Evolutionary conservation across 1,140 invertebrate species (phyloP), one percentile per base, ranked within the genome.

Genomic region (Tenebrio molitor): DNA sequence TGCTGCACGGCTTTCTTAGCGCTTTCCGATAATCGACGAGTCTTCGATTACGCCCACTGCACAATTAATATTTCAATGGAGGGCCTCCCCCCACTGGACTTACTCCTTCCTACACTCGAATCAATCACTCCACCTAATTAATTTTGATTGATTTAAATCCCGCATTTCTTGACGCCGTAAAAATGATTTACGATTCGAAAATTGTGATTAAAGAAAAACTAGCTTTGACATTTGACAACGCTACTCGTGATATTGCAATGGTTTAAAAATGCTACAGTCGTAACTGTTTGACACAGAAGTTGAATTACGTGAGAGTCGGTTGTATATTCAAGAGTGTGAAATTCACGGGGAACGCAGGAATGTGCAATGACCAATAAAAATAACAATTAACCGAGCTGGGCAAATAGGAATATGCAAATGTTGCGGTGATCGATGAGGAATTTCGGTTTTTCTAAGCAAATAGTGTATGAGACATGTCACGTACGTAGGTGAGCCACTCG

Each of bases 401-500:
- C 23, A 58, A 29, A 58, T 58, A 58, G 1, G 50, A 25, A 6
- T 29, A 58, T 58, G 50, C 50, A 58, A 58, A 58, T 58, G 25
- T 14, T 29, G 25, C 15, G 15, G 50, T 58, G 29, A 58, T 58
- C 50, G 50, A 29, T 58, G n/a, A 58, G 19, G 50, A 58, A 58
- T 58, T 58, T 29, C 10, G 12, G 8, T 0, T 58, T 58, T 58
- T 58, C 19, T 29, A 15, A 17, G 10, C 1, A 50, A 50, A 6
- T 58, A 44, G n/a, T 50, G 16, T 58, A 58, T 58, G 50, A 58
- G 50, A 58, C 23, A 58, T 15, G 50, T 58, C 50, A 58, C 50
- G 50, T 58, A 58, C 21, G n/a, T 29, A 8, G 3, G 25, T 29
- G 25, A 29, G 8, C 8, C 3, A 39, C 12, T 39, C 12, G 5